Percentiles rank a stretch among this genome's conserved stretches.
Conservation (phyloP, 2,797 vertebrate genomes). For the Danionella dracula region DNA sequence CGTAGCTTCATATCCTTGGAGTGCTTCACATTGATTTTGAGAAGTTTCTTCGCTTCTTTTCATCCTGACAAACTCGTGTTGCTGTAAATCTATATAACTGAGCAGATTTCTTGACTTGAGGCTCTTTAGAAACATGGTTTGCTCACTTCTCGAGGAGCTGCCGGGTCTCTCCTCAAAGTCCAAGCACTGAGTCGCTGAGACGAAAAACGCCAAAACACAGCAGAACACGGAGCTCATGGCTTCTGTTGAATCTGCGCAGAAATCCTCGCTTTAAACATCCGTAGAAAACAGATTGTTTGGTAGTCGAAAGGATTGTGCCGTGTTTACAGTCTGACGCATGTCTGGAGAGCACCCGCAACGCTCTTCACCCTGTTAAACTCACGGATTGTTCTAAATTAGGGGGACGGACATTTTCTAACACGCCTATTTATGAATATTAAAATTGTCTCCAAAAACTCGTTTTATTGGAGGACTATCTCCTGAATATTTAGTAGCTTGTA, state of each 20-base stretch:
- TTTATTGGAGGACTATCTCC: background rate
- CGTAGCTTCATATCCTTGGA: conserved; percentile 55
- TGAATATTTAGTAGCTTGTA: background rate
- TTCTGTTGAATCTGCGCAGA: background rate
- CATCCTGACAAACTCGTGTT: background rate
- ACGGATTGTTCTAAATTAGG: conserved; percentile 19
- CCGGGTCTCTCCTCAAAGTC: conserved; percentile 19
- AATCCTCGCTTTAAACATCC: background rate
- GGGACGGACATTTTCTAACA: background rate
- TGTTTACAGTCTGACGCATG: conserved; percentile 10
- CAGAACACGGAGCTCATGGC: conserved; percentile 53
- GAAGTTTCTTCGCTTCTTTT: conserved; percentile 18
- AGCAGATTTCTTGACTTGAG: conserved; percentile 28
- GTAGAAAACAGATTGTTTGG: conserved; percentile 49
- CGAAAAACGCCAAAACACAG: conserved; percentile 46
- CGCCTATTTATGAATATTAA: conserved; percentile 29
- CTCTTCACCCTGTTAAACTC: conserved; percentile 9
- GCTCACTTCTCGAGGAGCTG: background rate
- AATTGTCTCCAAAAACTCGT: background rate
- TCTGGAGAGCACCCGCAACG: background rate
- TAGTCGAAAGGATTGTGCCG: background rate
- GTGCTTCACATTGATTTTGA: conserved; percentile 56
- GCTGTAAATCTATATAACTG: conserved; percentile 36
- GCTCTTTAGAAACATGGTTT: conserved; percentile 28
- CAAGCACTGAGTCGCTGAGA: conserved; percentile 41